phyloP scores from a whole-genome alignment of 1,140 invertebrate species.

The Sesamia nonagrioides region DNA sequence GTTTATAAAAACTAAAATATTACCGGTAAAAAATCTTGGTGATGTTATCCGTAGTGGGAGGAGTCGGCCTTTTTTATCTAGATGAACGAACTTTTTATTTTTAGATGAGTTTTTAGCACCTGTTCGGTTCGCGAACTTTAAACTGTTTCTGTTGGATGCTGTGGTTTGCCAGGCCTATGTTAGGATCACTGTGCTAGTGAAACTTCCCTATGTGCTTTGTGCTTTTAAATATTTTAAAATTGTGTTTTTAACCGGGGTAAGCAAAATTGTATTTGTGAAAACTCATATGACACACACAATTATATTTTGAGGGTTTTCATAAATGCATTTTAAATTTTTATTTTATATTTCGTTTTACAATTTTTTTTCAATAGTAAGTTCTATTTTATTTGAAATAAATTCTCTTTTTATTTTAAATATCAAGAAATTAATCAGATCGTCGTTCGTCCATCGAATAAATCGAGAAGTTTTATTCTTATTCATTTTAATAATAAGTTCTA shows the following conservation, averaged over 20 bases:
- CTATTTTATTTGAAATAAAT: too few relatives aligned
- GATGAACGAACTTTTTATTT: slow-evolving; percentile 81
- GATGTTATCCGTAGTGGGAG: slow-evolving; percentile 53
- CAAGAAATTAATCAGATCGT: too few relatives aligned
- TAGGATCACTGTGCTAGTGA: not conserved
- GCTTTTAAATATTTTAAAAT: not conserved
- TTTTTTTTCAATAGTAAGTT: too few relatives aligned
- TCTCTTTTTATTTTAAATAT: too few relatives aligned
- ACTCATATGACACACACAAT: too few relatives aligned
- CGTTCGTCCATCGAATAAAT: too few relatives aligned
- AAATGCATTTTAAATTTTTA: too few relatives aligned
- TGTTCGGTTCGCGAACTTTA: slow-evolving; percentile 69
- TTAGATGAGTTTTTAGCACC: slow-evolving; percentile 71
- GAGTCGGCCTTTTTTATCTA: slow-evolving; percentile 65
- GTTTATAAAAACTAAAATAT: slow-evolving; percentile 54
- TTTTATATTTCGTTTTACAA: too few relatives aligned
- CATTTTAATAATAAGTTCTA: too few relatives aligned
- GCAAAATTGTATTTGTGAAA: too few relatives aligned
- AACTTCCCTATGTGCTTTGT: not conserved
- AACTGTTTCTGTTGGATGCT: not conserved
- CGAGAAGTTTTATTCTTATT: too few relatives aligned
- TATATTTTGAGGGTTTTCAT: too few relatives aligned
- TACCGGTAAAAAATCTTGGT: slow-evolving; percentile 60
- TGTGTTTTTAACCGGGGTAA: not conserved
- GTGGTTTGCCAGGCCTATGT: not conserved